Evolutionary conservation across 2,113 vertebrate species (phyloP).

Genomic region (Lutjanus erythropterus): DNA sequence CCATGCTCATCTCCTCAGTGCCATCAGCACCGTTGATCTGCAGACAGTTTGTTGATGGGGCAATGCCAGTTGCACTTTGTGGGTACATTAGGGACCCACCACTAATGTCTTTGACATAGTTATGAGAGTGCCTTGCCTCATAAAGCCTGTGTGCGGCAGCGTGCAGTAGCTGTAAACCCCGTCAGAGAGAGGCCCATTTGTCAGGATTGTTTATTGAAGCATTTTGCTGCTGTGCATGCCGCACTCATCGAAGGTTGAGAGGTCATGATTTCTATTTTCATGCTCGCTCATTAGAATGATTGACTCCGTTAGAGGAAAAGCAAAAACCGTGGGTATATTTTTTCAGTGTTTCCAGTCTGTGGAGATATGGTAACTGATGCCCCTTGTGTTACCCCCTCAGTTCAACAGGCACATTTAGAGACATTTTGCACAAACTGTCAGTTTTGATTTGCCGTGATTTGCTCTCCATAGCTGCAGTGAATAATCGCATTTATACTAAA

Average conservation of each 20-base stretch:
- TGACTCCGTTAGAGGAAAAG: slow-evolving; percentile 14
- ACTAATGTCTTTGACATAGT: slow-evolving; percentile 42
- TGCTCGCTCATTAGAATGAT: slow-evolving; percentile 30
- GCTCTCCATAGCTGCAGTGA: slow-evolving; percentile 32
- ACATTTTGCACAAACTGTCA: slow-evolving; percentile 47
- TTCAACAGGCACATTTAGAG: slow-evolving; percentile 41
- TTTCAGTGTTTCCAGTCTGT: slow-evolving; percentile 19
- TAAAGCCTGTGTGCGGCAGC: slow-evolving; percentile 39
- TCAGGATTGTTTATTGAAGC: slow-evolving; percentile 29
- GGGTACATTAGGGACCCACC: slow-evolving; percentile 34
- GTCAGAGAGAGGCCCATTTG: slow-evolving; percentile 44
- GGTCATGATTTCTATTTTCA: slow-evolving; percentile 30
- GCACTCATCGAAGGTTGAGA: slow-evolving; percentile 7
- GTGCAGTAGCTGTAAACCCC: slow-evolving; percentile 26
- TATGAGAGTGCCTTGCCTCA: slow-evolving; percentile 33
- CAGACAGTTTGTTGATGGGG: slow-evolving; percentile 26
- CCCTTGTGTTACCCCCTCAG: slow-evolving; percentile 19
- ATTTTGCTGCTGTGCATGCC: slow-evolving; percentile 25
- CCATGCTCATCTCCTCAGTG: slow-evolving; percentile 26
- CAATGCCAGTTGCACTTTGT: slow-evolving; percentile 38
- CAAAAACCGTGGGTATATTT: background rate
- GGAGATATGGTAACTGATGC: slow-evolving; percentile 11
- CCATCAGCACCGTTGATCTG: slow-evolving; percentile 22
- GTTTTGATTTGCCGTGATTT: slow-evolving; percentile 42
- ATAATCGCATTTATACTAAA: slow-evolving; percentile 60